Conservation (phyloP, 2,113 vertebrate species). For the Hydropotes inermis region DNA sequence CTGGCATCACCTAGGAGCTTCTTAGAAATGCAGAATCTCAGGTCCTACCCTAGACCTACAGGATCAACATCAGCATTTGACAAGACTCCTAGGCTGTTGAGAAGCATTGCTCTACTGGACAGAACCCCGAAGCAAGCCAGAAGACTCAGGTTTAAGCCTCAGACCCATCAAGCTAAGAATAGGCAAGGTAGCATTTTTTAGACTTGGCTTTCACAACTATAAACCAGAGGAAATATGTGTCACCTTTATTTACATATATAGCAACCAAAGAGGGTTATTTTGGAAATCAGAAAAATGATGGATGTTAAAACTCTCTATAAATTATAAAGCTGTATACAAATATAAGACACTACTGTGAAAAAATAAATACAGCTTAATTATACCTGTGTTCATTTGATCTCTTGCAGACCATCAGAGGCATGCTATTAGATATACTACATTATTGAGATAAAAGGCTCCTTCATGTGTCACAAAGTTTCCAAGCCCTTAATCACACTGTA, state of each 20-base stretch:
- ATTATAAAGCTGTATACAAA: slow-evolving; percentile 51
- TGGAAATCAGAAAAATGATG: slow-evolving; percentile 11
- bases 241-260: neutral
- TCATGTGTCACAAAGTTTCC: slow-evolving; percentile 27
- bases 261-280: neutral
- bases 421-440: slow-evolving; percentile 15
- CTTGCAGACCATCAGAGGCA: neutral
- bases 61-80: neutral
- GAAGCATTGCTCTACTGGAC: neutral
- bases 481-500: neutral
- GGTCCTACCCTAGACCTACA: neutral
- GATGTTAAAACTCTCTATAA: slow-evolving; percentile 29
- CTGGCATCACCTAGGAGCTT: neutral
- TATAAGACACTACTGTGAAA: slow-evolving; percentile 28
- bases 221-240: neutral
- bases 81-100: neutral
- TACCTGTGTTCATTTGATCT: neutral
- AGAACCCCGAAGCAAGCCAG: neutral
- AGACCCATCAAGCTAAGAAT: neutral
- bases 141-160: slow-evolving; percentile 16
- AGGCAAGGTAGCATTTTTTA: neutral
- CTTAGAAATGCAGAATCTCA: neutral
- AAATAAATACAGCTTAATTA: slow-evolving; percentile 35
- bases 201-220: neutral
- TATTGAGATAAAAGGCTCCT: slow-evolving; percentile 42